Conservation (phyloP, 2,113 vertebrate species). For the Poeciliopsis turrubarensis region DNA sequence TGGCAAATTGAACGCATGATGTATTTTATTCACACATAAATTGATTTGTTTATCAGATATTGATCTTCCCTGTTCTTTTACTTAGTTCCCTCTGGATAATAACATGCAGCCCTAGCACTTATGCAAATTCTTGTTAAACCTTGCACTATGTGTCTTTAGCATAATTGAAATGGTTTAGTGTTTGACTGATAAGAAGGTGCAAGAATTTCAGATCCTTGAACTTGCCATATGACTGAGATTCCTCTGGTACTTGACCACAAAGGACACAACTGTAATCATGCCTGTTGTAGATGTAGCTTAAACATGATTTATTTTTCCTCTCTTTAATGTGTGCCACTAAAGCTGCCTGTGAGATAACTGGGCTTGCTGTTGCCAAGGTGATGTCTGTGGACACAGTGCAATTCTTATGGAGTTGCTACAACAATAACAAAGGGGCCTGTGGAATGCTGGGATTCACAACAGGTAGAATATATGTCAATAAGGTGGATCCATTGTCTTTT, state of each 20-base stretch:
- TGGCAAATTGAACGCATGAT: conserved; percentile 71
- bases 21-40: conserved; percentile 59
- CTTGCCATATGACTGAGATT: conserved; percentile 45
- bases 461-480: conserved; percentile 31
- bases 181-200: conserved; percentile 34
- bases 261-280: conserved; percentile 55
- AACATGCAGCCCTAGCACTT: conserved; percentile 70
- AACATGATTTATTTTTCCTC: conserved; percentile 52
- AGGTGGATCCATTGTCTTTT: conserved; percentile 50
- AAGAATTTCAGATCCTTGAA: conserved; percentile 44
- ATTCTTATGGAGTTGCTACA: conserved; percentile 36
- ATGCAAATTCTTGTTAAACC: conserved; percentile 77
- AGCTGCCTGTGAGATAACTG: conserved; percentile 57
- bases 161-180: conserved; percentile 46
- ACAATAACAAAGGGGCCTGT: conserved; percentile 54
- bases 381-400: conserved; percentile 51
- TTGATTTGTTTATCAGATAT: conserved; percentile 53
- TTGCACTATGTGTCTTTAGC: conserved; percentile 68
- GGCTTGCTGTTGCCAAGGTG: conserved; percentile 63
- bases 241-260: conserved; percentile 62
- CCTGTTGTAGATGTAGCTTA: conserved; percentile 66
- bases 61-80: conserved; percentile 39
- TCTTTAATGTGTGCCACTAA: conserved; percentile 60
- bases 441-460: conserved; percentile 56
- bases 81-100: conserved; percentile 73